Evolutionary conservation across 2,113 vertebrate genomes (phyloP), one percentile per base, ranked within the genome.

Genomic region (Zosterops hypoxanthus): DNA sequence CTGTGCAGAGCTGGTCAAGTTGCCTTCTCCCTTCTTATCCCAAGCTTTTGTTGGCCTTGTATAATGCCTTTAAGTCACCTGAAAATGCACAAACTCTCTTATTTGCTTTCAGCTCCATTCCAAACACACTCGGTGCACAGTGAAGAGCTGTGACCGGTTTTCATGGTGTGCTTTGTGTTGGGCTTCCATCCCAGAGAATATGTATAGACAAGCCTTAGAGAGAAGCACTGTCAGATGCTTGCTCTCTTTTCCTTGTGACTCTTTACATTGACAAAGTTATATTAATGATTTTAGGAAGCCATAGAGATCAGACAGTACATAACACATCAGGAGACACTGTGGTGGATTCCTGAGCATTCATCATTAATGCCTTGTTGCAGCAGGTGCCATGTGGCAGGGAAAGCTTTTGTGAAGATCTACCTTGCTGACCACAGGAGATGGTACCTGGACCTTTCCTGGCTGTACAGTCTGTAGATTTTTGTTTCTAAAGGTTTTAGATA

Each of bases 371-470:
- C 21, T n/a, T 44, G 31, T 29, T 83, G 31, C 31, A 76, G 26
- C 24, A 52, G 15, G 9, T 49, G 42, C 12, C 24, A 28, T 0
- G 0, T 28, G 29, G 11, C 12, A 4, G 7, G 24, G 47, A 73
- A 75, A 53, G 8, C 13, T 81, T 69, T 53, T 4, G 2, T 79
- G n/a, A 41, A 82, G 10, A 23, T 50, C 11, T 85, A 1, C 24
- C 24, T 19, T 65, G 11, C 20, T 57, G 56, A n/a, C 31, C 10
- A 28, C 5, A 6, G 49, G 49, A 91, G 52, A 42, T 17, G 41
- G 17, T 20, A 34, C 14, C 14, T 42, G 47, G 20, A 60, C 17
- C 5, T 64, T 75, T 75, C 14, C 44, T 71, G 47, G 11, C 49
- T 79, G 12, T 15, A 14, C 11, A 44, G 5, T 11, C 26, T 14